These are phyloP conservation scores for Drosophila sp. DNA, from an alignment of 1,140 invertebrate species.

Conservation along the genomic window DNA sequence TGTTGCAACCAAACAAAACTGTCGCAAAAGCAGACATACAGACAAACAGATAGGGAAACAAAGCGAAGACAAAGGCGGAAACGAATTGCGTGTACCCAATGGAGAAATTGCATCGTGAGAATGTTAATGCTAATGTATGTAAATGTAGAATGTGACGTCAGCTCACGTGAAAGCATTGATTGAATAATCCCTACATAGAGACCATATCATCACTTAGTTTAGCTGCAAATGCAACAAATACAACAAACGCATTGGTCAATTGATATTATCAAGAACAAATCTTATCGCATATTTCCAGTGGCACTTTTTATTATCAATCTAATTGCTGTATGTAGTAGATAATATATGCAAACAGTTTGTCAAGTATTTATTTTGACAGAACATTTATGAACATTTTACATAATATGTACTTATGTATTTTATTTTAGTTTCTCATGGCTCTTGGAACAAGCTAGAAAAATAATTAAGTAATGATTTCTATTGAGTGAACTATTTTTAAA, in stretches of 20 bases:
- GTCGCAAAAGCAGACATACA: conserved; percentile 9
- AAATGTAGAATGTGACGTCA: neutral
- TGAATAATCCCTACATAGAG: conserved; percentile 1
- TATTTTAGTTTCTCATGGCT: no score
- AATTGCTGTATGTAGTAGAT: neutral
- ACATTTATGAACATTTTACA: neutral
- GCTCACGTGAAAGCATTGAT: neutral
- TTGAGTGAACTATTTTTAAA: no score
- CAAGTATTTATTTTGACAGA: neutral
- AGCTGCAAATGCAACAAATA: neutral
- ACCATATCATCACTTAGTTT: conserved; percentile 7
- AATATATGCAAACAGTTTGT: neutral
- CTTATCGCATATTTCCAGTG: conserved; percentile 24
- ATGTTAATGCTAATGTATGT: neutral
- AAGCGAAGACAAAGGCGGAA: neutral
- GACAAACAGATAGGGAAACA: conserved; percentile 6
- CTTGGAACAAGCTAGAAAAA: no score
- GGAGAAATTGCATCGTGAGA: conserved; percentile 36
- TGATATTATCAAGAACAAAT: conserved; percentile 29
- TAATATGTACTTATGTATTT: no score
- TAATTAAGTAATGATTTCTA: no score
- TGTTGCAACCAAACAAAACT: conserved; percentile 40
- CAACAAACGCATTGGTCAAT: conserved; percentile 1
- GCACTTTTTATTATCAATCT: conserved; percentile 15
- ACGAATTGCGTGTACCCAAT: conserved; percentile 16